Percentiles rank a stretch among this genome's conserved stretches.
These are phyloP conservation scores for Hafferia zeledoni DNA, from an alignment of 2,797 vertebrate genomes.

Conservation along the genomic window DNA sequence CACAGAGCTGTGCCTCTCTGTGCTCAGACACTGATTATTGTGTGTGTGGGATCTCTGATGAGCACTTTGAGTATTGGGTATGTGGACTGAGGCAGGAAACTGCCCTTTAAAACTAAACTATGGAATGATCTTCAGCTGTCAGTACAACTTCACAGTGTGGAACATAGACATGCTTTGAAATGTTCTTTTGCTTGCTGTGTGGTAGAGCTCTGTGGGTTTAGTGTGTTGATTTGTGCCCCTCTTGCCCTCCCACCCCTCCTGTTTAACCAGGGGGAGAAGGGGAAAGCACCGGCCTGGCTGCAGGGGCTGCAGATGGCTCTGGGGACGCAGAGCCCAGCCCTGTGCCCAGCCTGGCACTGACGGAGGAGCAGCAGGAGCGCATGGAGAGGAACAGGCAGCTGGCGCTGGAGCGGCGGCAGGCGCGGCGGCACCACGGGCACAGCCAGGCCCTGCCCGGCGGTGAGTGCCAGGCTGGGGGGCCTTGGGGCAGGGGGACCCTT, in stretches of 20 bases:
- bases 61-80: background rate
- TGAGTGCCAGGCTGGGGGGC: background rate
- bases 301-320: background rate
- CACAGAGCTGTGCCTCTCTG: background rate
- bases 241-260: background rate
- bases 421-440: conserved; percentile 78
- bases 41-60: background rate
- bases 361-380: conserved; percentile 85
- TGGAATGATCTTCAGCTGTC: background rate
- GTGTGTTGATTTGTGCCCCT: background rate
- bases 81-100: background rate
- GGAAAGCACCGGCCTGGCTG: background rate
- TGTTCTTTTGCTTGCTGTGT: background rate
- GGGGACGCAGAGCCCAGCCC: conserved; percentile 51
- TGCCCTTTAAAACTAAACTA: background rate
- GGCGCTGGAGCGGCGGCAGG: conserved; percentile 87
- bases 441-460: conserved; percentile 10
- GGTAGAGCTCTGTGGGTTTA: background rate
- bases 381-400: conserved; percentile 87
- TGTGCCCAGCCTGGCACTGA: conserved; percentile 67
- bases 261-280: conserved; percentile 49
- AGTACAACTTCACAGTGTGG: background rate
- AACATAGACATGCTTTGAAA: background rate
- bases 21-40: background rate
- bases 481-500: too few relatives aligned